Evolutionary conservation across 2,797 vertebrate species (phyloP), one percentile per base, ranked within the genome.

Genomic region (Lepus townsendii): DNA sequence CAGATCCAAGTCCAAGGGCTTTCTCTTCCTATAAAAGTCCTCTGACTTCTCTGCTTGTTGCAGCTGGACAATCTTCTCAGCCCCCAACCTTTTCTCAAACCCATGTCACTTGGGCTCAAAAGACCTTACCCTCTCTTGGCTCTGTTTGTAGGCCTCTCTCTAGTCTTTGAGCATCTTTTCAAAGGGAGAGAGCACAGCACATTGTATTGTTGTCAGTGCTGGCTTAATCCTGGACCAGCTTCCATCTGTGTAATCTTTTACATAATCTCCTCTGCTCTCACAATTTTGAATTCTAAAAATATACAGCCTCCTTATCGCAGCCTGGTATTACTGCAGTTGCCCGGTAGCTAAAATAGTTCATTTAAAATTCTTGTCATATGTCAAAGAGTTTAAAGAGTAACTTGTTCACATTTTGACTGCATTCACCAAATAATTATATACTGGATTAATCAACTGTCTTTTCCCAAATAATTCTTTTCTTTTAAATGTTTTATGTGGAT

Each of bases 361-460:
- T 90, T 95, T 73, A 73, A 94, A 94, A 95, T 85, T 95, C 78
- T 90, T 94, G 77, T 88, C 35, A 32, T 47, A 62, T 93, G 38
- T 91, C 83, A 93, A 85, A 94, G 52, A 94, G 54, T 76, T 73
- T 80, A 85, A 80, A 69, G 42, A 91, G 16, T 62, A 24, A 79
- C 69, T 88, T 92, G 47, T 76, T 88, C 47, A 27, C 20, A 75
- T 78, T 87, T 66, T 73, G 30, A 82, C 35, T 75, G 9, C 13
- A 35, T 71, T 84, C 86, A 54, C 54, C 83, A 71, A 73, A 63
- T 63, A 83, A 76, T 27, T 68, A 16, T 60, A 60, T 12, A 17
- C 52, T 92, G 38, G 12, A 84, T 75, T 90, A 76, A 79, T 92
- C 27, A 88, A 14, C 11, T 22, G 2, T 83, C 30, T 94, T 83